Base-by-base conservation (phyloP, 2,888 invertebrate species). In the Phrixothrix hirtus region DNA sequence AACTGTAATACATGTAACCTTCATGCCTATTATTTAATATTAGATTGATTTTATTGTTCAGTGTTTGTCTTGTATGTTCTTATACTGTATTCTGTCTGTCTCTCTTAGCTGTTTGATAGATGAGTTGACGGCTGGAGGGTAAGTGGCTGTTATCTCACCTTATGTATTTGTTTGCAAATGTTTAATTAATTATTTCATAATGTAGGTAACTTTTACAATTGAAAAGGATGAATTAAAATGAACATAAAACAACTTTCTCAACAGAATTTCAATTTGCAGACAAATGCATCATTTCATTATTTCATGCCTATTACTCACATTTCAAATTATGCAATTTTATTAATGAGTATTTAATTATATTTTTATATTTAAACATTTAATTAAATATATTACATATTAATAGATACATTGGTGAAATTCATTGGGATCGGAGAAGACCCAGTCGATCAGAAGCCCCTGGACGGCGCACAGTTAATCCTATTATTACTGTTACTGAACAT, bases 401-500 rank as follows among this genome's bases (percentile, higher is more conserved):
- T 75, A 89, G 89, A 74, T 88, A 87, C 66, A 82, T 87, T 61
- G 88, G 88, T 2, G 88, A 89, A 65, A 77, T 82, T 21, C 81
- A 83, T 60, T 82, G 84, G 51, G 88, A 88, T 63, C 78, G 81
- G 43, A 73, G 82, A 58, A 82, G 83, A 37, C 78, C 79, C 1
- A 76, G 79, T 21, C 79, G 76, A 55, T 73, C 79, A 37, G 77
- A 79, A 61, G 80, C 80, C 1, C 69, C 75, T 3, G 60, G 76
- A 36, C 83, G 83, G 64, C 86, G 87, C 59, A 87, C 89, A 54
- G 86, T 90, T 44, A 94, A 94, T 76, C 97, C 97, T 0, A 96
- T 96, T 43, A 97, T 97, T 50, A 96, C 95, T 0, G 95, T 97
- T 5, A 97, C 97, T 0, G 95, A 96, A 70, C 95, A 96, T 69